phyloP scores from a whole-genome alignment of 2,113 vertebrate genomes.

The Leptosomus discolor region DNA sequence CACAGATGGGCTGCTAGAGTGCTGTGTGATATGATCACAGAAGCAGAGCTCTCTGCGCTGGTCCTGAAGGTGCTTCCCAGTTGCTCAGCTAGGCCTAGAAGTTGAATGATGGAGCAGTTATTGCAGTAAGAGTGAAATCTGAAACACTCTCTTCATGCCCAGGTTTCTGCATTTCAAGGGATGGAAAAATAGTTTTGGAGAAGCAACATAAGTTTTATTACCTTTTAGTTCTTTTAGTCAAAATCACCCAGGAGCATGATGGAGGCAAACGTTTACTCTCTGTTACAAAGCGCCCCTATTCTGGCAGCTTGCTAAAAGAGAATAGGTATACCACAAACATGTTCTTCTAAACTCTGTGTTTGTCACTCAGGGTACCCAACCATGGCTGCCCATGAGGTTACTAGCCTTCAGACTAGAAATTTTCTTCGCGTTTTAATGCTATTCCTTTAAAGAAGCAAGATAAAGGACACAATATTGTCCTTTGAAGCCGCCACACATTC shows the following conservation, averaged over 20 bases:
- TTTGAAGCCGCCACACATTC: neutral
- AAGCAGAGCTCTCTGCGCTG: neutral
- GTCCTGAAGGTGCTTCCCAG: neutral
- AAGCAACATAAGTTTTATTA: neutral
- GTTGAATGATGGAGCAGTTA: neutral
- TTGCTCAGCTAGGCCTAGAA: neutral
- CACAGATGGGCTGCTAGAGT: neutral
- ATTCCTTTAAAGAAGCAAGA: neutral
- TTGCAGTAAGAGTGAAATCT: neutral
- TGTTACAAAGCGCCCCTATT: neutral
- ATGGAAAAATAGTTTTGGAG: neutral
- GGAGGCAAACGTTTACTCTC: neutral
- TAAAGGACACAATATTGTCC: neutral
- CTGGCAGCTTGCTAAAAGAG: neutral
- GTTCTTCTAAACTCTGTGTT: neutral
- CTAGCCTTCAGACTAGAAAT: rapidly evolving
- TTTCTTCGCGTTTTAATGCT: neutral
- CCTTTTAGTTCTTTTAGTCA: neutral
- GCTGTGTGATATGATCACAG: neutral
- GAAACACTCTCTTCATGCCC: neutral
- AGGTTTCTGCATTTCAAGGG: neutral
- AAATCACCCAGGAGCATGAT: neutral
- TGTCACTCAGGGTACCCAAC: neutral
- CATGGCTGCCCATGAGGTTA: rapidly evolving
- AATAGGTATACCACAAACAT: neutral